Conservation (phyloP, 2,888 invertebrate species). For the Resseliella maxima region DNA sequence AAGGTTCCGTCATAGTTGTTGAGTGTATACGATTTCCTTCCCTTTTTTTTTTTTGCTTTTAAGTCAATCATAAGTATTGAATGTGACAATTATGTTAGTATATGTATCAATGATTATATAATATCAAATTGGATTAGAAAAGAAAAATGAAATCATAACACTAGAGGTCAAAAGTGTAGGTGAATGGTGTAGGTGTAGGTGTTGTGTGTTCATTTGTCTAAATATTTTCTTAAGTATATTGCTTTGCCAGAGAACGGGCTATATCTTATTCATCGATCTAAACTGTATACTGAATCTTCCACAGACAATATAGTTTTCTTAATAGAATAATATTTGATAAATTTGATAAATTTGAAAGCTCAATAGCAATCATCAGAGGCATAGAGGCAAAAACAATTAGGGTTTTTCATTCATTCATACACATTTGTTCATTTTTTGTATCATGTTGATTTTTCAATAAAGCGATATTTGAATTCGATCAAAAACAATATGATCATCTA, state of each 20-base stretch:
- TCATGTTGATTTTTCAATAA: too few relatives aligned
- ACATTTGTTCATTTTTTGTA: too few relatives aligned
- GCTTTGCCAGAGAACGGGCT: conserved; percentile 20
- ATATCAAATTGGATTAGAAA: conserved; percentile 31
- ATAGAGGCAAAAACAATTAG: conserved; percentile 21
- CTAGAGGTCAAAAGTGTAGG: too few relatives aligned
- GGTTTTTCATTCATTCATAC: neutral
- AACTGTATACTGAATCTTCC: conserved; percentile 14
- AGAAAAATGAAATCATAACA: neutral
- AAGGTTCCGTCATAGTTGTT: neutral
- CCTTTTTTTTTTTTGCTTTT: neutral
- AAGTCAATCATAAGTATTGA: neutral
- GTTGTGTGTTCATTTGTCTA: neutral
- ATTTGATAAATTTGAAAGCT: conserved; percentile 49
- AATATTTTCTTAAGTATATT: conserved; percentile 36
- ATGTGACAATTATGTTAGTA: neutral
- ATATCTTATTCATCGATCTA: conserved; percentile 26
- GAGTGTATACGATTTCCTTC: neutral
- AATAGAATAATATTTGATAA: neutral
- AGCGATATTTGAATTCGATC: conserved; percentile 2
- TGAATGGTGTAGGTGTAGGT: too few relatives aligned
- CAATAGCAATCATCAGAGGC: conserved; percentile 36
- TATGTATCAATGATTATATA: neutral
- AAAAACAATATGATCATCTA: neutral
- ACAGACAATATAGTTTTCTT: conserved; percentile 16